Evolutionary conservation across 1,140 invertebrate species (phyloP), one percentile per base, ranked within the genome.

Genomic region (Drosophila chauvacae): DNA sequence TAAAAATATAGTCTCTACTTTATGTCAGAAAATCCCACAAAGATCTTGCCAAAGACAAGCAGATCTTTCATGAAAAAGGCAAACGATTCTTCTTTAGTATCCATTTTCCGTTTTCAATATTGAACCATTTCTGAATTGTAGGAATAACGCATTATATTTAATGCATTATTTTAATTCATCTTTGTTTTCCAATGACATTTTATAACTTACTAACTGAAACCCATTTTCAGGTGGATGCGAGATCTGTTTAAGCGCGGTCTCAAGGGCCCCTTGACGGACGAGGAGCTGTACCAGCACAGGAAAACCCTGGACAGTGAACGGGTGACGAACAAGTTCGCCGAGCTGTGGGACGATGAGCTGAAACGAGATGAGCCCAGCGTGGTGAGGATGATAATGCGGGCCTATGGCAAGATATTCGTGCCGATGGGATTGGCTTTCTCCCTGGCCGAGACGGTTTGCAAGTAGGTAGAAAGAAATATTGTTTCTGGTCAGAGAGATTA

Each of bases 401-500:
- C 93, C 26, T 95, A 95, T 79, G 94, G 95, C 7, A 57, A 72
- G 9, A 82, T 92, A 26, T 91, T 94, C 39, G 62, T 94, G 33
- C 65, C 94, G 2, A 93, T 94, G 50, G 95, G 95, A 14, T 14
- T 94, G 28, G 39, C 93, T 6, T 90, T 94, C 48, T 93, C 93
- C 3, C 37, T 94, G 14, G 83, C 93, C 56, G 95, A 95, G 88
- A 93, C 94, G 39, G 45, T 92, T 39, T 82, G 94, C 55, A 94
- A 94, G 94, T 95, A 92, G 75, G 90, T 62, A 42, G 28, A 68
- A 57, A 42, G 28, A 68, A 57, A 9, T 41, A 23, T 7, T 2
- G 9, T 26, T 26, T 16, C 7, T 18, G 37, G 6, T 20, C 51
- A 45, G 33, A n/a, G 33, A n/a, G 14, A n/a, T 39, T 37, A 72